Conservation (phyloP, 2,888 invertebrate genomes). For the Chrysolina oricalcia region DNA sequence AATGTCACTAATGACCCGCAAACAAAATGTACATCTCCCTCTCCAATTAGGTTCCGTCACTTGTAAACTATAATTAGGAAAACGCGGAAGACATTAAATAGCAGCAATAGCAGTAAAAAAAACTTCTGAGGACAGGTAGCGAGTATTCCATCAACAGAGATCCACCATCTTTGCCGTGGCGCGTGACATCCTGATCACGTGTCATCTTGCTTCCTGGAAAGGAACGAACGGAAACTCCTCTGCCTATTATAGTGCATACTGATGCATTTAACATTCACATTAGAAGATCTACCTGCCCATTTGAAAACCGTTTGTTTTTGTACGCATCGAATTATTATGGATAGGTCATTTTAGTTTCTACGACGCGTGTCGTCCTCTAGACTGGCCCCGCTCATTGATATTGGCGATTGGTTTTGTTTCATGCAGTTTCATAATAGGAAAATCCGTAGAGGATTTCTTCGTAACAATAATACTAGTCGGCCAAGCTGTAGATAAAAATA, state of each 20-base stretch:
- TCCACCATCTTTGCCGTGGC: constrained; percentile 34
- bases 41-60: background rate
- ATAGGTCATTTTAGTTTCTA: constrained; percentile 15
- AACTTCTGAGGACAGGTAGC: constrained; percentile 22
- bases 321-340: constrained; percentile 32
- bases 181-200: constrained; percentile 67
- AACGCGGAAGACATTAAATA: constrained; percentile 33
- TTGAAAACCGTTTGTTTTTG: constrained; percentile 53
- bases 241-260: constrained; percentile 61
- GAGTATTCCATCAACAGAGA: constrained; percentile 27
- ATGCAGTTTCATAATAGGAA: background rate
- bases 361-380: constrained; percentile 24
- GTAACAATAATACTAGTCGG: too few species aligned
- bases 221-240: constrained; percentile 66
- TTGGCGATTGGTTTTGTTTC: constrained; percentile 6
- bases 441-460: too few species aligned
- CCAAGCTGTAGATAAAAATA: too few species aligned
- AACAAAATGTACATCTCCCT: background rate
- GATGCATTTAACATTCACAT: constrained; percentile 57
- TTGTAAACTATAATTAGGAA: constrained; percentile 2
- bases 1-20: background rate
- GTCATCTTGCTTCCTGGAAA: constrained; percentile 69
- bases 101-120: constrained; percentile 31
- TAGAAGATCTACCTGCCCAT: constrained; percentile 46
- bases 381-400: constrained; percentile 7